Conservation (phyloP, 2,113 vertebrate species). For the Pyrgilauda ruficollis region DNA sequence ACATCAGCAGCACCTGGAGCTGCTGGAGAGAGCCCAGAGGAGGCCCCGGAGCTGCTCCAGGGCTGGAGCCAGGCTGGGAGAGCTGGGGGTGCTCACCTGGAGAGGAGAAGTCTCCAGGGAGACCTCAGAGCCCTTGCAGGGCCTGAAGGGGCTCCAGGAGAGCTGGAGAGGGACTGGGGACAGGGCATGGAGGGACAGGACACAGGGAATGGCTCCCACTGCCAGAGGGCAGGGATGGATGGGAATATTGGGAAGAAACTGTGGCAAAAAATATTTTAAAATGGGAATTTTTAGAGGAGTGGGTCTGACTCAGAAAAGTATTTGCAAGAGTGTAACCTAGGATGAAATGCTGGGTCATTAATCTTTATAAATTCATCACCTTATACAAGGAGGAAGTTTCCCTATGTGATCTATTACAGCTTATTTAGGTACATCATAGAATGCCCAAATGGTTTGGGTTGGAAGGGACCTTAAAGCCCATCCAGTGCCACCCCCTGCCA, state of each 20-base stretch:
- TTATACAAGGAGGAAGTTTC: not conserved
- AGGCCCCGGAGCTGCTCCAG: not conserved
- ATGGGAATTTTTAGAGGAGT: not conserved
- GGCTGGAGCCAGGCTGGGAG: not conserved
- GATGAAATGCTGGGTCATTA: not conserved
- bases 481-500: not conserved
- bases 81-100: not conserved
- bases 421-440: not conserved
- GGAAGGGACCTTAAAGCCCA: not conserved
- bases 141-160: not conserved
- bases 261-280: not conserved
- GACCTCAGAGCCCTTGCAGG: not conserved
- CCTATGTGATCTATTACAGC: accelerated
- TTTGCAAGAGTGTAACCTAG: not conserved
- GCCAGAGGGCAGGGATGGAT: accelerated
- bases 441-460: not conserved
- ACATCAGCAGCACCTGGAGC: not conserved
- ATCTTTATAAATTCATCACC: not conserved
- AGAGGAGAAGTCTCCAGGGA: not conserved
- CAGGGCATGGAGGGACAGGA: not conserved
- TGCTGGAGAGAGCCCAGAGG: not conserved
- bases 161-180: not conserved
- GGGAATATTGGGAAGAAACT: not conserved
- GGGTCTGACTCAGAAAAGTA: not conserved
- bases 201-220: not conserved